Evolutionary conservation across 2,888 invertebrate species (phyloP).

Genomic region (Neoaliturus tenellus): DNA sequence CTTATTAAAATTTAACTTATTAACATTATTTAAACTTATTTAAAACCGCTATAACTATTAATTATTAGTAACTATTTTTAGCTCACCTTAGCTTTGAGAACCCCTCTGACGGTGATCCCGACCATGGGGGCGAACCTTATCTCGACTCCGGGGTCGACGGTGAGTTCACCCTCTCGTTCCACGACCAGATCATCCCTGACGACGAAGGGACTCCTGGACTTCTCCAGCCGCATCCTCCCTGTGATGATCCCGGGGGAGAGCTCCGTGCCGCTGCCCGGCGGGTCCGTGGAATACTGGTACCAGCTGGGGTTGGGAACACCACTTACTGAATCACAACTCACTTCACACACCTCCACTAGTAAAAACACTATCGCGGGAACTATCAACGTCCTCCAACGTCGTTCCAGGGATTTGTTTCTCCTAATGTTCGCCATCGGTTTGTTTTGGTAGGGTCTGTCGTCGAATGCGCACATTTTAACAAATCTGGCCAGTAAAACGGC

Average conservation of each 20-base stretch:
- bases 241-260: slow-evolving; percentile 75
- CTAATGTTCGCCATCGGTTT: not conserved
- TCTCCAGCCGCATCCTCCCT: slow-evolving; percentile 76
- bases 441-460: not conserved
- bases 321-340: slow-evolving; percentile 41
- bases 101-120: slow-evolving; percentile 95
- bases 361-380: not conserved
- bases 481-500: not conserved
- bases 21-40: too few species aligned
- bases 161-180: slow-evolving; percentile 85
- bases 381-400: slow-evolving; percentile 59
- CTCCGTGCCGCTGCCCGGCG: slow-evolving; percentile 50
- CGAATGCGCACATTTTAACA: not conserved
- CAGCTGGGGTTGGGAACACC: not conserved
- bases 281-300: slow-evolving; percentile 49
- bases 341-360: slow-evolving; percentile 40
- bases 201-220: slow-evolving; percentile 83
- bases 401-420: slow-evolving; percentile 35
- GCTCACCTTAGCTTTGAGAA: slow-evolving; percentile 93
- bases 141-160: slow-evolving; percentile 93
- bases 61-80: not conserved
- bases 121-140: slow-evolving; percentile 94
- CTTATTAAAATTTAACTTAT: too few species aligned
- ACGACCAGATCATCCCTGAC: slow-evolving; percentile 88
- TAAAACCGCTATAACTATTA: too few species aligned